These are phyloP conservation scores for Phycodurus eques DNA, from an alignment of 2,113 vertebrate genomes.

Conservation along the genomic window DNA sequence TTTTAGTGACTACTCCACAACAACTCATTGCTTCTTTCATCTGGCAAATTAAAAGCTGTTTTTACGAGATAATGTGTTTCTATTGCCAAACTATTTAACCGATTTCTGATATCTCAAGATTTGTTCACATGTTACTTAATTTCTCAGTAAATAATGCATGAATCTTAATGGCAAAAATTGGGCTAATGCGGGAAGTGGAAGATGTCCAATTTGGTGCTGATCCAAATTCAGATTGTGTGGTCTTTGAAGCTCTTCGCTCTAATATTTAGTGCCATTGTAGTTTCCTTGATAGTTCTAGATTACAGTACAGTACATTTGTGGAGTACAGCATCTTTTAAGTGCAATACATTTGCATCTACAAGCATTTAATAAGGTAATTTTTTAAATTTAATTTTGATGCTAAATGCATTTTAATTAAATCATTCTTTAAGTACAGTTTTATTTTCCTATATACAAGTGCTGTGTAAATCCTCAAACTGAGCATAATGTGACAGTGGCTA, in stretches of 20 bases:
- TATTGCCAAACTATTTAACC: background rate
- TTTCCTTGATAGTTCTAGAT: background rate
- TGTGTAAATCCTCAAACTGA: too few species aligned
- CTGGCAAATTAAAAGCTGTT: background rate
- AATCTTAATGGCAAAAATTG: background rate
- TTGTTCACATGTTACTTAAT: background rate
- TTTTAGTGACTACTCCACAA: too few species aligned
- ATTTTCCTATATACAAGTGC: too few species aligned
- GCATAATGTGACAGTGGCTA: too few species aligned
- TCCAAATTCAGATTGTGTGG: background rate
- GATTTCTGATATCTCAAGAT: background rate
- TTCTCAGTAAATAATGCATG: background rate
- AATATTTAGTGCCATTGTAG: background rate
- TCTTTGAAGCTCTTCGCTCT: background rate
- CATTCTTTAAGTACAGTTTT: too few species aligned
- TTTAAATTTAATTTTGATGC: too few species aligned
- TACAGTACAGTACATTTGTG: too few species aligned
- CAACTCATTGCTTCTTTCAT: background rate
- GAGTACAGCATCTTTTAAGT: too few species aligned
- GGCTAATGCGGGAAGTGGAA: background rate
- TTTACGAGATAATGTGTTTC: background rate
- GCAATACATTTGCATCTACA: too few species aligned
- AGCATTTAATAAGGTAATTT: too few species aligned
- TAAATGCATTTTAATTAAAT: too few species aligned
- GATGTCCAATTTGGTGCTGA: background rate